A percentile compares a stretch with the other conserved stretches of the same genome.
Evolutionary conservation across 2,113 vertebrate species (phyloP).

Genomic region (Phainopepla nitens): DNA sequence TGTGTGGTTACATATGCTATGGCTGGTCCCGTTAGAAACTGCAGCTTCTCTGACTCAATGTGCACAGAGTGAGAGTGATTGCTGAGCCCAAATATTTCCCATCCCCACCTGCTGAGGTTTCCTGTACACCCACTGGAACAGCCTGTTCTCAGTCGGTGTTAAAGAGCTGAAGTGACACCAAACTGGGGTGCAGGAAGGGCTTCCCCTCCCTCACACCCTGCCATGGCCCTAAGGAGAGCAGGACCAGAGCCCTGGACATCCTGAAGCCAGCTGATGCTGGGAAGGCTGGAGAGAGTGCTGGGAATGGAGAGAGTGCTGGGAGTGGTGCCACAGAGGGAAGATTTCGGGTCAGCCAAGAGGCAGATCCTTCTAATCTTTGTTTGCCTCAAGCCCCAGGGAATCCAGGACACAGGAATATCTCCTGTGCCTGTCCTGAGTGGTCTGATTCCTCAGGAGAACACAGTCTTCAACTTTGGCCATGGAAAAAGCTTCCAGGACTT

Average conservation of each 20-base stretch:
- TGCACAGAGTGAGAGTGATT: neutral
- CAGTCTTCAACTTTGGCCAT: too few relatives aligned
- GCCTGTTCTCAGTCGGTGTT: fast-evolving
- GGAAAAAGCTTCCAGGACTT: too few relatives aligned
- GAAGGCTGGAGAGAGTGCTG: neutral
- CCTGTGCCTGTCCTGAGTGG: too few relatives aligned
- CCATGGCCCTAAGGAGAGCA: neutral
- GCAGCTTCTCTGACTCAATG: neutral
- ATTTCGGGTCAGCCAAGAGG: fast-evolving
- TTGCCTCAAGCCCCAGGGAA: neutral
- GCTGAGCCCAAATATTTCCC: neutral
- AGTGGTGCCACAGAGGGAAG: fast-evolving
- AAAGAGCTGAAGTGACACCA: neutral
- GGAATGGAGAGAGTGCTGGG: neutral
- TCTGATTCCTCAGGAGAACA: too few relatives aligned
- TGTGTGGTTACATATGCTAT: fast-evolving
- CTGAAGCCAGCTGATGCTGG: neutral
- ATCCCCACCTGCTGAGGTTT: neutral
- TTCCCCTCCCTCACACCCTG: neutral
- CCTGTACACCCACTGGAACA: fast-evolving
- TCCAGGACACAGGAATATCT: too few relatives aligned
- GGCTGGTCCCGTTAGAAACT: neutral
- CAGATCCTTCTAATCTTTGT: neutral
- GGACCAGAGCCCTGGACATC: neutral
- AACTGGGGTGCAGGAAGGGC: neutral